Conservation (phyloP, 2,888 invertebrate species). For the Sipha maydis region DNA sequence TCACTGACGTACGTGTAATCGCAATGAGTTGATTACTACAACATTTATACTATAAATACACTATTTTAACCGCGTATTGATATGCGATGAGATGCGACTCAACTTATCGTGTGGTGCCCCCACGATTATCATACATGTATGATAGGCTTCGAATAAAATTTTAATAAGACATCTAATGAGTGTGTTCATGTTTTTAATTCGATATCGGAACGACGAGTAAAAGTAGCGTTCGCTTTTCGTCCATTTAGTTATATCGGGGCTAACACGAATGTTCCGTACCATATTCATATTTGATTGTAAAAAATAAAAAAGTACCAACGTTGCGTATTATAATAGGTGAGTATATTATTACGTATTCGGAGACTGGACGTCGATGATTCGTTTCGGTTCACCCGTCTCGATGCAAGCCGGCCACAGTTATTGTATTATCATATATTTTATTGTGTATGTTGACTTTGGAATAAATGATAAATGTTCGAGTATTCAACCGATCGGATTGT, state of each 20-base stretch:
- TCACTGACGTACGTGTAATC: too few species aligned
- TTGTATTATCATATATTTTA: background rate
- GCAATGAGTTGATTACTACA: too few species aligned
- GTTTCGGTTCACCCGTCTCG: background rate
- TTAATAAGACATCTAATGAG: background rate
- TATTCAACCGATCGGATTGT: background rate
- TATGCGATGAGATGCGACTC: background rate
- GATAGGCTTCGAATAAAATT: background rate
- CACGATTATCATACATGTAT: background rate
- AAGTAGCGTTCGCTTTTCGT: background rate
- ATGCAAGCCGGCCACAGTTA: background rate
- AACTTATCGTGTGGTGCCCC: background rate
- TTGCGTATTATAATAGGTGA: background rate
- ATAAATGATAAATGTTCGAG: background rate
- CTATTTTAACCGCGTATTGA: background rate
- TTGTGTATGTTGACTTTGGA: background rate
- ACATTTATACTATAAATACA: too few species aligned
- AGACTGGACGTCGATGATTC: background rate
- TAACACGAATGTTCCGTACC: background rate
- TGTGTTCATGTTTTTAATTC: background rate
- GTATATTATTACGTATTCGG: too few species aligned
- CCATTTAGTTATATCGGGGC: background rate
- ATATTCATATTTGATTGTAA: background rate
- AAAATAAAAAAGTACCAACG: background rate
- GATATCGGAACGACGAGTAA: background rate